These are phyloP conservation scores for Drosophila ficusphila DNA, from an alignment of 1,140 invertebrate genomes.

Conservation along the genomic window DNA sequence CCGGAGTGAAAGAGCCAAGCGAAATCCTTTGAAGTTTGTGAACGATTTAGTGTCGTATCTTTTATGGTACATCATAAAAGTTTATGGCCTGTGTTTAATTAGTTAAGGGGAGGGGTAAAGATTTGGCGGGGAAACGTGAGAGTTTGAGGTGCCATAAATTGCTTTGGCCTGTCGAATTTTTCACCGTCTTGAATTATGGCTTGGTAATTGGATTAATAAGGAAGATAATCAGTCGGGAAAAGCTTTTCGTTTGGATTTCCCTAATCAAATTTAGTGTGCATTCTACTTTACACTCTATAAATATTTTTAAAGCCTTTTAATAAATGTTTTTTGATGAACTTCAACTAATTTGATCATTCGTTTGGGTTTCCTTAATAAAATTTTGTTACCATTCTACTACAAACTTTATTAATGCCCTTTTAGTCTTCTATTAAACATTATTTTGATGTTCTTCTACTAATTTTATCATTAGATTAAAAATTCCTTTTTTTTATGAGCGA, in stretches of 20 bases:
- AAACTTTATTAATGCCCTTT: too few relatives aligned
- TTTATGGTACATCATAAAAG: constrained; percentile 40
- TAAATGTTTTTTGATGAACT: too few relatives aligned
- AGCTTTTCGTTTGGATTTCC: not conserved
- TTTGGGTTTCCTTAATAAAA: not conserved
- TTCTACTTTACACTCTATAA: too few relatives aligned
- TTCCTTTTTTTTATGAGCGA: not conserved
- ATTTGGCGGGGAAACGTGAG: not conserved
- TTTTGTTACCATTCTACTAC: too few relatives aligned
- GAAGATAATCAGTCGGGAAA: not conserved
- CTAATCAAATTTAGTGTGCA: too few relatives aligned
- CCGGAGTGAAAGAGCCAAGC: constrained; percentile 17
- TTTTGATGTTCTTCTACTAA: too few relatives aligned
- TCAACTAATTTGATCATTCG: too few relatives aligned
- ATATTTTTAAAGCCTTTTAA: too few relatives aligned
- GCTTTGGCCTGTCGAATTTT: not conserved
- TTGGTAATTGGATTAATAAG: not conserved
- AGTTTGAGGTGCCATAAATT: constrained; percentile 4
- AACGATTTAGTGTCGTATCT: constrained; percentile 43
- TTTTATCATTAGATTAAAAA: too few relatives aligned
- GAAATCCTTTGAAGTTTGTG: constrained; percentile 36
- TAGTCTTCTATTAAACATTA: too few relatives aligned
- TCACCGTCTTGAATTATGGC: not conserved
- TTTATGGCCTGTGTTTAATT: constrained; percentile 37
- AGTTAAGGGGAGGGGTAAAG: constrained; percentile 12